Conservation (phyloP, 2,888 invertebrate species). For the Masnerella sp. region DNA sequence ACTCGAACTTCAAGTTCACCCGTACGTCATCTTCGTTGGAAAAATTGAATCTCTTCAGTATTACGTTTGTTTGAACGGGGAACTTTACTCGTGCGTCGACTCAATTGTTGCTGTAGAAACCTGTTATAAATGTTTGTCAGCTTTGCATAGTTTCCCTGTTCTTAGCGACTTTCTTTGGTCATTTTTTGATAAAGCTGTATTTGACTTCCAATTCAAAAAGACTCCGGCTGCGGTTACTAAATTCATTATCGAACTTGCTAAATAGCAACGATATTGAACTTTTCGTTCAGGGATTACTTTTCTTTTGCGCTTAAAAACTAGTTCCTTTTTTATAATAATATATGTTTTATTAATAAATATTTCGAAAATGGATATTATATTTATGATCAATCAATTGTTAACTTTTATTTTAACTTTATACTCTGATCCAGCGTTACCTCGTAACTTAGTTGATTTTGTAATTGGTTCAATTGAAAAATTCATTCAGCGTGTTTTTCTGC, state of each 20-base stretch:
- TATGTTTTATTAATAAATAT: neutral
- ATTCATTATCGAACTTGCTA: neutral
- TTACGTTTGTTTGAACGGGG: slow-evolving; percentile 4
- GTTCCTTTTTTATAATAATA: neutral
- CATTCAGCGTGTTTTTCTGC: too few relatives aligned
- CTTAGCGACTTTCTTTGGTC: slow-evolving; percentile 21
- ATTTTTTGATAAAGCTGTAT: slow-evolving; percentile 33
- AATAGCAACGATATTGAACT: too few relatives aligned
- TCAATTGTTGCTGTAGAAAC: slow-evolving; percentile 23
- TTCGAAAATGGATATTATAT: neutral
- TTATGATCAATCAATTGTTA: neutral
- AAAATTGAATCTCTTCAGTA: neutral
- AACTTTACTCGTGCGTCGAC: slow-evolving; percentile 18
- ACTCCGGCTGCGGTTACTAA: neutral
- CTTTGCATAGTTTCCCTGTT: slow-evolving; percentile 21
- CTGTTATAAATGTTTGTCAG: slow-evolving; percentile 44
- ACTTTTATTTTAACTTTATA: slow-evolving; percentile 1
- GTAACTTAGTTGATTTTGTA: neutral
- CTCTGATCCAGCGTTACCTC: neutral
- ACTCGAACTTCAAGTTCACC: slow-evolving; percentile 1
- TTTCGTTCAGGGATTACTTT: neutral
- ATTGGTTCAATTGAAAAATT: neutral
- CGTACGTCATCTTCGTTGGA: slow-evolving; percentile 20
- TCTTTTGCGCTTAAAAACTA: neutral
- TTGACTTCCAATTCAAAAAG: neutral